Percentiles rank a stretch among this genome's conserved stretches.
These are phyloP conservation scores for Pristis pectinata DNA, from an alignment of 2,797 vertebrate species.

Conservation along the genomic window DNA sequence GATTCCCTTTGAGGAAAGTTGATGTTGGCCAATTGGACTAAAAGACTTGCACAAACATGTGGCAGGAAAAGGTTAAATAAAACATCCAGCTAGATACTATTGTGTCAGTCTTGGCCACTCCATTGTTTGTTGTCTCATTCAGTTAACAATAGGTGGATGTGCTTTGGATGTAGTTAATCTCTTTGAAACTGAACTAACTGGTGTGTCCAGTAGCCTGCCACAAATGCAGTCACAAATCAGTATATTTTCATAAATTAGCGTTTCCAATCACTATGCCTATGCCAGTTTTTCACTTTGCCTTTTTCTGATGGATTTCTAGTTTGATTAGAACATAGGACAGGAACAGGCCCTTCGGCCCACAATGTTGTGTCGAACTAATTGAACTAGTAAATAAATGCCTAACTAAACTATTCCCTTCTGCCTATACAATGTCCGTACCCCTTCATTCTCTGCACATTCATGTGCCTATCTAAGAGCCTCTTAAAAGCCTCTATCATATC, in stretches of 20 bases:
- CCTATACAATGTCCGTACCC: too few species aligned
- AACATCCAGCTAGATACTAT: background rate
- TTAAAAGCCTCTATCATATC: too few species aligned
- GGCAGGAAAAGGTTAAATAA: slow-evolving; percentile 6
- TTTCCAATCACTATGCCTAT: background rate
- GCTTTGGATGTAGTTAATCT: background rate
- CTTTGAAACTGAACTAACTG: slow-evolving; percentile 1
- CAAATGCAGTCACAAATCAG: background rate
- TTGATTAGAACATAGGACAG: too few species aligned
- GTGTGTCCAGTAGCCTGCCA: background rate
- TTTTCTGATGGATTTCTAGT: background rate
- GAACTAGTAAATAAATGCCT: too few species aligned
- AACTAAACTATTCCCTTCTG: too few species aligned
- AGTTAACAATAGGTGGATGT: slow-evolving; percentile 7
- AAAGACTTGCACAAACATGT: background rate
- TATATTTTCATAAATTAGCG: background rate
- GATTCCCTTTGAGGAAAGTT: background rate
- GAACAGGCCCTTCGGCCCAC: too few species aligned
- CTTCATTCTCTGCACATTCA: too few species aligned
- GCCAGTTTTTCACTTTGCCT: background rate
- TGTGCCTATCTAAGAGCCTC: too few species aligned
- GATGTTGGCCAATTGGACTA: background rate
- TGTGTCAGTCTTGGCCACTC: background rate
- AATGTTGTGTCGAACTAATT: too few species aligned
- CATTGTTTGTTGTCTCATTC: background rate